A percentile compares a stretch with the other conserved stretches of the same genome.
These are phyloP conservation scores for Asarcornis scutulata DNA, from an alignment of 2,113 vertebrate species.

Conservation along the genomic window DNA sequence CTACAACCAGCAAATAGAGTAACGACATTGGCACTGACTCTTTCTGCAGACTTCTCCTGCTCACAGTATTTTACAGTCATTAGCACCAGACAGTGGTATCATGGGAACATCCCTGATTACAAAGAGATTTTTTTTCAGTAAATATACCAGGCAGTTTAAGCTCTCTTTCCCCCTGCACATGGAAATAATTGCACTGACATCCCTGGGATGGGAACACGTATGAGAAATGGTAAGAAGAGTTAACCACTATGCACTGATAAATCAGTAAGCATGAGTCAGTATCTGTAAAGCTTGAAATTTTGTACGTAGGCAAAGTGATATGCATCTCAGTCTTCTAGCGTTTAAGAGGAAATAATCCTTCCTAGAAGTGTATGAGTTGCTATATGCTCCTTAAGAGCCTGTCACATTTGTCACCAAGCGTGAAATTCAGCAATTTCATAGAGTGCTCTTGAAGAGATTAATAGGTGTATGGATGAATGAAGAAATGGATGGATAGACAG, in stretches of 20 bases:
- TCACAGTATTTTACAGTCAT: neutral
- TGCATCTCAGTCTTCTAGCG: fast-evolving
- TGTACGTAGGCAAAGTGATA: neutral
- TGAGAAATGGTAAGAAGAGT: neutral
- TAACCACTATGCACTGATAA: neutral
- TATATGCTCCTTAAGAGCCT: neutral
- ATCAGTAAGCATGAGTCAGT: neutral
- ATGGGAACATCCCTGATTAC: neutral
- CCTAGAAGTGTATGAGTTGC: neutral
- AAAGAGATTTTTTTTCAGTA: neutral
- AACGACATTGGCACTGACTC: fast-evolving
- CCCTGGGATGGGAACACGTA: neutral
- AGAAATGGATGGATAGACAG: neutral
- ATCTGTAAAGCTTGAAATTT: neutral
- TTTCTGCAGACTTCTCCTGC: neutral
- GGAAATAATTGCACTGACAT: neutral
- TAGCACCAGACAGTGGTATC: neutral
- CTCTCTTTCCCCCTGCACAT: neutral
- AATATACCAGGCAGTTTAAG: neutral
- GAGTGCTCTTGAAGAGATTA: neutral
- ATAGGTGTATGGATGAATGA: neutral
- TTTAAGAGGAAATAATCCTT: neutral
- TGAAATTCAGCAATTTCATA: neutral
- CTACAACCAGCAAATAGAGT: neutral
- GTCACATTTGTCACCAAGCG: neutral